Evolutionary conservation across 2,888 invertebrate genomes (phyloP).

Genomic region (Pseudococcus jackbeardsleyi): DNA sequence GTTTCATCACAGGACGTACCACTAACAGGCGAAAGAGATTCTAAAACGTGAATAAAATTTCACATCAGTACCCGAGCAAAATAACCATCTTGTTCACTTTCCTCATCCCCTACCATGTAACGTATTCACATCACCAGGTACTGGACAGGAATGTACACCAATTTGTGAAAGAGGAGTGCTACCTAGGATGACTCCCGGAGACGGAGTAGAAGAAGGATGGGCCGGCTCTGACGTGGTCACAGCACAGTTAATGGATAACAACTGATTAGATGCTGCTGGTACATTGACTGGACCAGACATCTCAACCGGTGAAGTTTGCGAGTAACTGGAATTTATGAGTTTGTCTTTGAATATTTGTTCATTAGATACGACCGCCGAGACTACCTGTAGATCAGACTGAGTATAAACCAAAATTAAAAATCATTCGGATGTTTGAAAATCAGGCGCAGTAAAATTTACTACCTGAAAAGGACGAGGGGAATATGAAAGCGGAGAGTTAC

Average conservation of each 20-base stretch:
- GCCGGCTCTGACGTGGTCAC: slow-evolving; percentile 47
- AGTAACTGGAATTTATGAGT: slow-evolving; percentile 65
- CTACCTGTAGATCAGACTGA: slow-evolving; percentile 70
- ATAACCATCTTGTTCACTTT: background rate
- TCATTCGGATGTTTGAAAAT: background rate
- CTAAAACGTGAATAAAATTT: slow-evolving; percentile 68
- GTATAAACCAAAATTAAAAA: background rate
- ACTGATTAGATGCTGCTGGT: slow-evolving; percentile 68
- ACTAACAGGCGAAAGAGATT: slow-evolving; percentile 77
- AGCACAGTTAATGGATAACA: slow-evolving; percentile 59
- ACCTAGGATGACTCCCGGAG: slow-evolving; percentile 77
- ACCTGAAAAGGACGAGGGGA: slow-evolving; percentile 69
- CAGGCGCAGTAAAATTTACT: background rate
- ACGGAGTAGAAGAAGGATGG: slow-evolving; percentile 57
- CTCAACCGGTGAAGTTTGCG: slow-evolving; percentile 62
- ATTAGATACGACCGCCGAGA: slow-evolving; percentile 73
- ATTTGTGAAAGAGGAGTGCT: slow-evolving; percentile 90
- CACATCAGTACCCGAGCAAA: background rate
- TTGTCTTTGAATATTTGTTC: slow-evolving; percentile 71
- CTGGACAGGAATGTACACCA: slow-evolving; percentile 79
- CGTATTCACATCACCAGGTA: slow-evolving; percentile 72
- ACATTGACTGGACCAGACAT: slow-evolving; percentile 67
- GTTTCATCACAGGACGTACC: slow-evolving; percentile 73
- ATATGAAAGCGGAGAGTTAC: slow-evolving; percentile 68
- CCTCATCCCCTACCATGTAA: slow-evolving; percentile 70